A percentile compares a stretch with the other conserved stretches of the same genome.
Evolutionary conservation across 2,888 invertebrate species (phyloP).

Genomic region (Dendrolimus pini): DNA sequence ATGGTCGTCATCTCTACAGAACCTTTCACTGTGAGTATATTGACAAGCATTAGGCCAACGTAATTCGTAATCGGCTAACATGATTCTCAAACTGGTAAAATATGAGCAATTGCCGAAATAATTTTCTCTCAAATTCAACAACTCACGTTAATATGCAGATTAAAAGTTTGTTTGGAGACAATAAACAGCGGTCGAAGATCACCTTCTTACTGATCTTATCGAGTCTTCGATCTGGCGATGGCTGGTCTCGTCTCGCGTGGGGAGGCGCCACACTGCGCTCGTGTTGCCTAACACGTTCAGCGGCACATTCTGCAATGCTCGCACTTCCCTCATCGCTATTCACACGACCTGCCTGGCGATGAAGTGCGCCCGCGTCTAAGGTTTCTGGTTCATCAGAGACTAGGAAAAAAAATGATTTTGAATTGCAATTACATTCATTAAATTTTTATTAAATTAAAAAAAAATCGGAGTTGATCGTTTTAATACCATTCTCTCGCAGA

Average conservation of each 20-base stretch:
- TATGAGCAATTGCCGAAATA: neutral
- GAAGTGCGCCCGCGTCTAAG: constrained; percentile 40
- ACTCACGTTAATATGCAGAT: neutral
- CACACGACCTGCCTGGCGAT: constrained; percentile 29
- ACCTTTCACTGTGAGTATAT: no score
- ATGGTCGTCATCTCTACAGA: no score
- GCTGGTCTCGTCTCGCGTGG: constrained; percentile 41
- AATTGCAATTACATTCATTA: no score
- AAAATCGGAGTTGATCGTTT: no score
- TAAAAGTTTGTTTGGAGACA: neutral
- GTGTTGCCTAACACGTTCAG: constrained; percentile 48
- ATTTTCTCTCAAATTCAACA: neutral
- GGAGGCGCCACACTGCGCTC: constrained; percentile 52
- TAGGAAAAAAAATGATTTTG: constrained; percentile 13
- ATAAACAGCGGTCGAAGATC: constrained; percentile 1
- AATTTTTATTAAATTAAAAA: no score
- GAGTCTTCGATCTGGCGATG: constrained; percentile 53
- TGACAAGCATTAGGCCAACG: no score
- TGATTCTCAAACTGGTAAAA: neutral
- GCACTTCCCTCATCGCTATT: constrained; percentile 23
- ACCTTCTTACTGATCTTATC: constrained; percentile 75
- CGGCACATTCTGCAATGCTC: constrained; percentile 21
- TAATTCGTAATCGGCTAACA: no score
- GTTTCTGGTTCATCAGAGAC: constrained; percentile 55
- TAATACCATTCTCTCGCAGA: no score